These are phyloP conservation scores for Machaerirhynchus nigripectus DNA, from an alignment of 2,113 vertebrate species.

Conservation along the genomic window DNA sequence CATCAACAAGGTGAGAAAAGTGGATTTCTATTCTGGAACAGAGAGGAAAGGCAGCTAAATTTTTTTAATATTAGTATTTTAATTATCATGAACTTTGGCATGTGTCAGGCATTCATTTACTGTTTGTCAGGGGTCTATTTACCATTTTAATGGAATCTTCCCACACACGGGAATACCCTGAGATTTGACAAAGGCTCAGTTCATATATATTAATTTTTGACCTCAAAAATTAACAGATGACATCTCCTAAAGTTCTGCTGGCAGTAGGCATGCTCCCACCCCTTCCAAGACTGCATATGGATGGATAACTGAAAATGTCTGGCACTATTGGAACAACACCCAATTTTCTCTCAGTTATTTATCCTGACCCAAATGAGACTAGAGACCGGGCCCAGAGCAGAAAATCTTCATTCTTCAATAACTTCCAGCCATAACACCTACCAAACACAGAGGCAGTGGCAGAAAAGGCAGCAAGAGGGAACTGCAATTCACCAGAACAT, in stretches of 20 bases:
- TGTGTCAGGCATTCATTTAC: neutral
- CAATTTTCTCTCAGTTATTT: neutral
- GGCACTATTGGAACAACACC: neutral
- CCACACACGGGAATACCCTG: neutral
- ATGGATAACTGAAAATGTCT: neutral
- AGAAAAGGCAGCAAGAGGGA: neutral
- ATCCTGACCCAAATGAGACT: neutral
- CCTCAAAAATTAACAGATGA: neutral
- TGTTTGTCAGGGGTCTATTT: neutral
- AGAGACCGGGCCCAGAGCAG: neutral
- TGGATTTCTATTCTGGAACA: neutral
- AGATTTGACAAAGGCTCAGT: neutral
- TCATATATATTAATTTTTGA: neutral
- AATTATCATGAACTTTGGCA: neutral
- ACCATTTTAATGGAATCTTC: neutral
- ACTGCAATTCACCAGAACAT: neutral
- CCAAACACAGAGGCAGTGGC: neutral
- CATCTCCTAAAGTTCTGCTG: neutral
- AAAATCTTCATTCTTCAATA: neutral
- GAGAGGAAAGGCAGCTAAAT: neutral
- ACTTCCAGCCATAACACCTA: neutral
- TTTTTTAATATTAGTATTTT: neutral
- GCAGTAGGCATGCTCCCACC: neutral
- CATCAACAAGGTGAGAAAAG: neutral
- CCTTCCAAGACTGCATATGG: neutral